Base-by-base conservation (phyloP, 2,888 invertebrate genomes). In the Marronus borbonicus region DNA sequence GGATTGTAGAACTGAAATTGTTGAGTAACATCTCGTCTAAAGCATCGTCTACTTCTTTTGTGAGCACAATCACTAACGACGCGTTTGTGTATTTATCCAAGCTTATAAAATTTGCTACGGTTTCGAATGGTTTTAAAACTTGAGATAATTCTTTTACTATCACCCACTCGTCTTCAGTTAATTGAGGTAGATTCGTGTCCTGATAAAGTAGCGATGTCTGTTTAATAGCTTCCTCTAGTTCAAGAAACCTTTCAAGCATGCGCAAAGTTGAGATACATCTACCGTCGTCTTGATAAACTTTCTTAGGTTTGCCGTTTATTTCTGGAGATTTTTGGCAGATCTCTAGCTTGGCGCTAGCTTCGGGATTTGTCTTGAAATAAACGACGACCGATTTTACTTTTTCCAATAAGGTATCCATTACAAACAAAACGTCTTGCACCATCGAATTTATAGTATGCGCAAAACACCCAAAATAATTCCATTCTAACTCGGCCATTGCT, bases 81-180 rank as follows among this genome's bases (percentile, higher is more conserved):
- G 76, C 76, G 20, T 28, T 39, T 8, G 60, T 66, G 44, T 76
- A 76, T 76, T 76, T 76, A 24, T 76, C 55, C n/a, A 79, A 80
- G 75, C 81, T 81, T 5, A 82, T 78, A 17, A 76, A 64, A 20
- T 66, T 24, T 0, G 79, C 80, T 3, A 78, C 80, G 39, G 79
- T 76, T 70, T 82, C 81, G 72, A 82, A 80, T 8, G 80, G 82
- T 10, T 76, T 74, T 58, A 82, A 77, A 49, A 80, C 78, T 66
- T 44, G 70, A 17, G 52, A 70, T 39, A 81, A 65, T 66, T 81
- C 80, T 58, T 78, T 79, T 28, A 80, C 20, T 52, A 79, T 72
- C 17, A 20, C 17, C 81, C 81, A 82, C 31, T 82, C 81, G 0
- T 79, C 77, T 2, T 50, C 1, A 20, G 31, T 72, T 31, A 81